Evolutionary conservation across 2,113 vertebrate species (phyloP).

Genomic region (Coryphaenoides rupestris): DNA sequence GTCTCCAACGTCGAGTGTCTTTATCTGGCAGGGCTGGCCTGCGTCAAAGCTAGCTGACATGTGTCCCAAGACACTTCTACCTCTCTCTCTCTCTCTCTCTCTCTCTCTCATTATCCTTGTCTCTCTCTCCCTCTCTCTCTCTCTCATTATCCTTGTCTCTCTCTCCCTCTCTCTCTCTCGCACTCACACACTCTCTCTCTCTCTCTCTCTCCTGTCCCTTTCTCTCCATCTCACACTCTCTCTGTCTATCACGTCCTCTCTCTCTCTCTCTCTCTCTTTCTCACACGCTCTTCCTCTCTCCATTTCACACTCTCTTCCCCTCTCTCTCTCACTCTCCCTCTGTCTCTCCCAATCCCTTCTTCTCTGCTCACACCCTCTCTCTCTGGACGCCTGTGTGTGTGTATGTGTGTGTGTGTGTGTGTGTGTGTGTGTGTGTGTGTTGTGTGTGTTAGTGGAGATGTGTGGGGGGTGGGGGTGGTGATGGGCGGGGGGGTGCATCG

Average conservation of each 20-base stretch:
- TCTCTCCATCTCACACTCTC: no score
- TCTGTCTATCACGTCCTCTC: no score
- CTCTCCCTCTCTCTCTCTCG: not conserved
- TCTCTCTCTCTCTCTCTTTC: no score
- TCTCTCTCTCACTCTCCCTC: no score
- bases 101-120: not conserved
- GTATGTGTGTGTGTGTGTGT: not conserved
- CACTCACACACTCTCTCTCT: no score
- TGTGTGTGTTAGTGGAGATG: not conserved
- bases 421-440: not conserved
- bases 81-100: slow-evolving; percentile 9
- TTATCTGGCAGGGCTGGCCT: slow-evolving; percentile 29
- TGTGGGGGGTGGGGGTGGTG: not conserved
- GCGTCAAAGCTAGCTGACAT: slow-evolving; percentile 57
- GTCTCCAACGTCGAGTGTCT: slow-evolving; percentile 25
- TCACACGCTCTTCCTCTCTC: no score
- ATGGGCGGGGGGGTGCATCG: slow-evolving; percentile 36
- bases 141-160: no score
- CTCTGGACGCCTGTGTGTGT: not conserved
- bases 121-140: not conserved
- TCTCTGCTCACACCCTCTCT: not conserved
- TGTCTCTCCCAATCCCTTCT: no score
- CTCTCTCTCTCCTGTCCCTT: no score
- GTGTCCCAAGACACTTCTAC: slow-evolving; percentile 52
- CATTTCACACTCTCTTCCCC: no score